Evolutionary conservation across 2,113 vertebrate genomes (phyloP).

Genomic region (Neofelis nebulosa): DNA sequence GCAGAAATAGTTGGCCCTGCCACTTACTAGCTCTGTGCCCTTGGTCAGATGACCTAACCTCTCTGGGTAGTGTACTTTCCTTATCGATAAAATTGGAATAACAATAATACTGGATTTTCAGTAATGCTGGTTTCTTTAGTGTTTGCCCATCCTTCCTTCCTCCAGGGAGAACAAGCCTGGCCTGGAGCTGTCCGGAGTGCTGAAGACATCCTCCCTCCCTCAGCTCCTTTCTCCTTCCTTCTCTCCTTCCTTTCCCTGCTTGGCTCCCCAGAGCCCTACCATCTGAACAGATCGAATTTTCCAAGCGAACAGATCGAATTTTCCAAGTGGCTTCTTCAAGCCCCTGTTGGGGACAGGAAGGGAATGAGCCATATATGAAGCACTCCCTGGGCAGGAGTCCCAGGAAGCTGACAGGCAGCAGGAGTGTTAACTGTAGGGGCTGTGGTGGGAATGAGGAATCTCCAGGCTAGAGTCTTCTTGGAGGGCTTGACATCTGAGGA

Average conservation of each 20-base stretch:
- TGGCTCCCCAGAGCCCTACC: constrained; percentile 6
- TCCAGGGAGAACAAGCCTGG: neutral
- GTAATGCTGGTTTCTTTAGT: neutral
- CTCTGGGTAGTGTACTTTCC: neutral
- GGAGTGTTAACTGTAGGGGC: neutral
- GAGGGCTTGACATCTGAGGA: neutral
- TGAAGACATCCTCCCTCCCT: constrained; percentile 42
- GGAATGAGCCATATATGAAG: neutral
- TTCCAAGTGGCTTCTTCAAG: constrained; percentile 62
- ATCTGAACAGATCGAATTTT: constrained; percentile 63
- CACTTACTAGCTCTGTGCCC: neutral
- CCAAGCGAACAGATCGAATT: constrained; percentile 61
- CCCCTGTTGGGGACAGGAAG: neutral
- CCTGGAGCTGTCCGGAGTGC: constrained; percentile 70
- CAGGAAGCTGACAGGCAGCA: neutral
- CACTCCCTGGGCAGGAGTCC: neutral
- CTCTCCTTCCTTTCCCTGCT: neutral
- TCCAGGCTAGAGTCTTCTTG: neutral
- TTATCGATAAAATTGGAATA: neutral
- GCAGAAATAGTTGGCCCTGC: neutral
- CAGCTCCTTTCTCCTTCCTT: neutral
- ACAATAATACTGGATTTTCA: neutral
- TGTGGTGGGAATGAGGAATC: neutral
- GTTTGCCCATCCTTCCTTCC: neutral
- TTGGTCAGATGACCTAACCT: neutral